Base-by-base conservation (phyloP, 2,797 vertebrate genomes). In the Zenarchopterus dispar region DNA sequence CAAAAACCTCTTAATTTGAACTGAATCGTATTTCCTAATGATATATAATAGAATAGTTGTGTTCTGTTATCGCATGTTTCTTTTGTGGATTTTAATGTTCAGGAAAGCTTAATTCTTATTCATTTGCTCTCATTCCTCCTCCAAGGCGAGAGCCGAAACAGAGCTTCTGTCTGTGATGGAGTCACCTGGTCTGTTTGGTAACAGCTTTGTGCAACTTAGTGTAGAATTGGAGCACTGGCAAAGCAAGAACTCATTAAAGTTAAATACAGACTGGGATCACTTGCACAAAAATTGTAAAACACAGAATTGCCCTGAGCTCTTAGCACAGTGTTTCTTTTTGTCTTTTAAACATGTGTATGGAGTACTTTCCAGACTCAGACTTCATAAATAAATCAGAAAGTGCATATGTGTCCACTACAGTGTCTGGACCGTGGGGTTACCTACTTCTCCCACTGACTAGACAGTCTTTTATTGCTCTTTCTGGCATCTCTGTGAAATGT, bases 371-470 rank as follows among this genome's bases (percentile, higher is more conserved):
- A 39, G 36, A 4, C 36, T n/a, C 2, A 51, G 16, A 60, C 23
- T 23, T 39, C 60, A 67, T 81, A 74, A 3, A 45, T 45, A 9
- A 82, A 75, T 84, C 67, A 65, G 9, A 41, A 63, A 57, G 49
- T 17, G 62, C 58, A 57, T 68, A 46, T 45, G 19, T 16, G 15
- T 69, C 62, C 66, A 57, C 56, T 42, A 41, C 15, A 33, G 31
- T 24, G 70, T 78, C 41, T 74, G 61, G 59, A 52, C 56, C 31
- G 28, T 24, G 48, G 33, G 58, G 48, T 67, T 56, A 55, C 49
- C 26, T 23, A 58, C 66, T 39, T 71, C 45, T 50, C 46, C 62
- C 26, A 0, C 31, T 62, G 62, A 84, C 57, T 43, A 53, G 54
- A 6, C 62, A 28, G 28, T 56, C 19, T 49, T 50, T 43, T 56